Conservation (phyloP, 2,888 invertebrate genomes). For the Hypolimnas misippus region DNA sequence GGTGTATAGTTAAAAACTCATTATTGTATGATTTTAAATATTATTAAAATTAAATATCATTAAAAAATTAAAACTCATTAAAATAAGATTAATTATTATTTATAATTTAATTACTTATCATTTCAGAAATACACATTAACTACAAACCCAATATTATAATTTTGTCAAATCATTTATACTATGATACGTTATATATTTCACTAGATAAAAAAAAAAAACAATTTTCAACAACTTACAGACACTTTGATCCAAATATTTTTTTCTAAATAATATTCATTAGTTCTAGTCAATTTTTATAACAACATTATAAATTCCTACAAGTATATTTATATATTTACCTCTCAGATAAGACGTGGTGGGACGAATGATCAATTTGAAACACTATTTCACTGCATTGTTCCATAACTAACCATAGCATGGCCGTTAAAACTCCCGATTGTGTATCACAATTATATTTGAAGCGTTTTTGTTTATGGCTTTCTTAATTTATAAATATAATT, state of each 20-base stretch:
- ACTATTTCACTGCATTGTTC: slow-evolving; percentile 8
- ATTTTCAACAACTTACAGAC: no score
- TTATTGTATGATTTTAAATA: neutral
- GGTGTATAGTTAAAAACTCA: neutral
- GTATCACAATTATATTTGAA: neutral
- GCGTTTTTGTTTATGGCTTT: slow-evolving; percentile 7
- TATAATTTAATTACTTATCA: no score
- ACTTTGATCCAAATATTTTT: neutral
- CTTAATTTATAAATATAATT: slow-evolving; percentile 6
- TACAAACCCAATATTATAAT: no score
- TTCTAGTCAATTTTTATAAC: neutral
- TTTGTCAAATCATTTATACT: no score
- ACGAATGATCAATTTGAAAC: slow-evolving; percentile 5
- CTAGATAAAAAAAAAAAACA: no score
- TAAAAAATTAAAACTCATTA: no score
- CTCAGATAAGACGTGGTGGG: neutral
- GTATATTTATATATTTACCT: neutral
- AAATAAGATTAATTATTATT: no score
- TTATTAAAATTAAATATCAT: no score
- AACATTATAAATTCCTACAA: neutral
- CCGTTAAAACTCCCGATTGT: neutral
- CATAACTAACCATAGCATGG: neutral
- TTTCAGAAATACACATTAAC: no score
- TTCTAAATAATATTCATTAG: neutral
- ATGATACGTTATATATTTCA: no score